Evolutionary conservation across 2,797 vertebrate genomes (phyloP).

Genomic region (Ambastaia sidthimunki): DNA sequence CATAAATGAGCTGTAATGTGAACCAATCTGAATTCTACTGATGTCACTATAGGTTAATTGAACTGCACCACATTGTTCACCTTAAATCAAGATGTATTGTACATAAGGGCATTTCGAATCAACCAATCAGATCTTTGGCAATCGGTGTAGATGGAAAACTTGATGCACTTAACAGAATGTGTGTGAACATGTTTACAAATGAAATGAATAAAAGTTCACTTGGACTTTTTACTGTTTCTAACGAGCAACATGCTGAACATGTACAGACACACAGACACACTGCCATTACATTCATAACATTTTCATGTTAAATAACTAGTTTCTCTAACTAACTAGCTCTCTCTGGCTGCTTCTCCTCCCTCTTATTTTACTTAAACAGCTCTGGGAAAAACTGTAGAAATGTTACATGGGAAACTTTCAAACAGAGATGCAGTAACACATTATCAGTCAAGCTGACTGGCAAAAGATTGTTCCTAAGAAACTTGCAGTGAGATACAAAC

Average conservation of each 20-base stretch:
- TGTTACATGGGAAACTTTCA: slow-evolving; percentile 25
- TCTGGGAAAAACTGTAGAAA: slow-evolving; percentile 25
- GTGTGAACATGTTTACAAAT: neutral
- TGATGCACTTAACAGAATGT: neutral
- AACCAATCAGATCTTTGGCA: neutral
- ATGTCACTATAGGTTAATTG: neutral
- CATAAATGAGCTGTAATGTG: too few relatives aligned
- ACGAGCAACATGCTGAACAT: neutral
- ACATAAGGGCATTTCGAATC: neutral
- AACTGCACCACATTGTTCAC: neutral
- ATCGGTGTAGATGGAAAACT: neutral
- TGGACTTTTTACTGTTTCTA: neutral
- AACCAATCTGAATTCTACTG: neutral
- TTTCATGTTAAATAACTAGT: neutral
- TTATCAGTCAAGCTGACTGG: slow-evolving; percentile 12
- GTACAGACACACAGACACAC: neutral
- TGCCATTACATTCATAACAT: neutral
- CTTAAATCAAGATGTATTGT: neutral
- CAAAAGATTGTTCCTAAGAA: neutral
- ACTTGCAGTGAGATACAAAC: neutral
- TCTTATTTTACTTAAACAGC: slow-evolving; percentile 10
- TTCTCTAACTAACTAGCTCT: neutral
- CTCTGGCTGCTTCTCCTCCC: neutral
- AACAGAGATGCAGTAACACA: slow-evolving; percentile 1
- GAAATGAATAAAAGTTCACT: neutral